Evolutionary conservation across 1,140 invertebrate genomes (phyloP).

Genomic region (Nasonia longicornis): DNA sequence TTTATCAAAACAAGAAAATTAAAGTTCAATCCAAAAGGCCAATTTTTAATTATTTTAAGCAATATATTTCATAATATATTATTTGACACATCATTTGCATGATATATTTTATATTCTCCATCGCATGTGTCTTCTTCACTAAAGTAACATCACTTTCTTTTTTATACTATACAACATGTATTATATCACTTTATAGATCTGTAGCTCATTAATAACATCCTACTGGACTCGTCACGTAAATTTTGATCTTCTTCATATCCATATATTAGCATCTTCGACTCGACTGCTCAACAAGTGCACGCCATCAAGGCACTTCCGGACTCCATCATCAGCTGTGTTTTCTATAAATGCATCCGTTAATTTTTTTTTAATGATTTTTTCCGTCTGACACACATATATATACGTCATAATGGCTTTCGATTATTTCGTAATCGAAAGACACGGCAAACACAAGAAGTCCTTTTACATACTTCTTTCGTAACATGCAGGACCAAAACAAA

Average conservation of each 20-base stretch:
- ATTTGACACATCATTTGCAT: too few species aligned
- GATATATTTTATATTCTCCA: too few species aligned
- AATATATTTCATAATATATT: too few species aligned
- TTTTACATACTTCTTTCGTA: neutral
- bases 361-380: neutral
- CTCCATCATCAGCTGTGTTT: neutral
- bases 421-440: constrained; percentile 21
- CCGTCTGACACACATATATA: neutral
- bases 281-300: neutral
- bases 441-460: neutral
- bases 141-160: too few species aligned
- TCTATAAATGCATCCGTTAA: too few species aligned
- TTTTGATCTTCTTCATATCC: neutral
- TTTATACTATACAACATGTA: too few species aligned
- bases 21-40: too few species aligned
- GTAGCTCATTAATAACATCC: neutral
- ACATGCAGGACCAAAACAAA: neutral
- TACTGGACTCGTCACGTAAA: neutral
- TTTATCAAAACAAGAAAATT: too few species aligned
- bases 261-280: neutral
- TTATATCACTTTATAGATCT: neutral
- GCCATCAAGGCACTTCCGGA: neutral
- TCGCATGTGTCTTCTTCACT: too few species aligned
- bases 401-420: constrained; percentile 17
- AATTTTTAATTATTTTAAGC: too few species aligned